Evolutionary conservation across 2,113 vertebrate species (phyloP), one percentile per base, ranked within the genome.

Genomic region (Siniperca knerii): DNA sequence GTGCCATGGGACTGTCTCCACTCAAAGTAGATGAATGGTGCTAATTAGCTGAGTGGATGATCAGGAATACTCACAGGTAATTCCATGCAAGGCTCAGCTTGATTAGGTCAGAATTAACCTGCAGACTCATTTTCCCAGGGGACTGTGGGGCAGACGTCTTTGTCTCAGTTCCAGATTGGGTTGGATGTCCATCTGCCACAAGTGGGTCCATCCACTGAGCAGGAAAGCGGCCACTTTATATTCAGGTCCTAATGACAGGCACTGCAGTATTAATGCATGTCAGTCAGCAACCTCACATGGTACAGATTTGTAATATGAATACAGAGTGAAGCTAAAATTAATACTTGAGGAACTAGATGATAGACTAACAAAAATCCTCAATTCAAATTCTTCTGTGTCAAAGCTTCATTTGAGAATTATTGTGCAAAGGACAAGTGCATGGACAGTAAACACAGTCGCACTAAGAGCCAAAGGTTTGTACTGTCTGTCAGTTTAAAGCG

Each of bases 11-110:
- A 78, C 65, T 33, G 35, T 42, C 77, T 83, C 78, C 82, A 16
- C 18, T 83, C 55, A 7, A 0, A 58, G 35, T 12, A 78, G 90
- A 92, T 87, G 87, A 90, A 90, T 77, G 48, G 74, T 72, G 85
- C 79, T 92, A 92, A 95, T 95, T 93, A 92, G 89, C 77, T 82
- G 86, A 92, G 90, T 92, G 90, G 91, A 85, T 40, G 79, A 82
- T 86, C 48, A 12, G 74, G 86, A 79, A 78, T 79, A 75, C 68
- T 77, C 85, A 54, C 84, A 92, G 84, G 88, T 92, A 90, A 92
- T 93, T 86, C 72, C 46, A 77, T 57, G 85, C 70, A 74, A 54
- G 48, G 50, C 82, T 82, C 72, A 25, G 65, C 93, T 92, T 89
- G 87, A 94, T 94, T 84, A 29, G 79, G 40, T 81, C 79, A 71